These are phyloP conservation scores for Euplexia lucipara DNA, from an alignment of 2,888 invertebrate species.

Conservation along the genomic window DNA sequence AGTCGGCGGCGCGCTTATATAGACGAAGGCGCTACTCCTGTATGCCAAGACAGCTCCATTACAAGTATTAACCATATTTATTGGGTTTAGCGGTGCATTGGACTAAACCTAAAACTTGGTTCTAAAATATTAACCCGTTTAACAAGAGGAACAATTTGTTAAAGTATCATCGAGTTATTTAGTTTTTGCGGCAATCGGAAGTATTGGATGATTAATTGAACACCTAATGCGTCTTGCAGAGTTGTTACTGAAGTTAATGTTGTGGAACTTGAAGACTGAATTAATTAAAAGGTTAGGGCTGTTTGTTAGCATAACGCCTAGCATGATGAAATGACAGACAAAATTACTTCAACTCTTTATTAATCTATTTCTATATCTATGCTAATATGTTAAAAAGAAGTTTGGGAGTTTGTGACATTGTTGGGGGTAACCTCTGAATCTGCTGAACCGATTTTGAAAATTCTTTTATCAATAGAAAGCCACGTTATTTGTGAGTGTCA, in stretches of 20 bases:
- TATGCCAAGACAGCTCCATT: slow-evolving; percentile 49
- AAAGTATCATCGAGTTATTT: not conserved
- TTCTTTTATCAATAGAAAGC: too few species aligned
- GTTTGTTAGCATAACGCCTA: not conserved
- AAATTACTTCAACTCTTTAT: too few species aligned
- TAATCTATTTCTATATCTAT: too few species aligned
- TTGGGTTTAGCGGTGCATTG: slow-evolving; percentile 11
- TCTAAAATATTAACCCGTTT: not conserved
- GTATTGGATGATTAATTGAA: slow-evolving; percentile 28
- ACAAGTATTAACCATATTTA: slow-evolving; percentile 27
- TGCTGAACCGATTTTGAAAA: too few species aligned
- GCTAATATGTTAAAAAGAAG: too few species aligned
- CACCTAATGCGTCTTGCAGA: slow-evolving; percentile 16
- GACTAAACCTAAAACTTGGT: slow-evolving; percentile 10
- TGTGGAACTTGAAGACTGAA: slow-evolving; percentile 36
- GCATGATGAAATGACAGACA: too few species aligned
- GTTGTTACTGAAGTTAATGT: slow-evolving; percentile 33
- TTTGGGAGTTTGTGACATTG: too few species aligned
- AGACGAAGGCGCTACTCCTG: slow-evolving; percentile 52
- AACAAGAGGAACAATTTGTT: not conserved
- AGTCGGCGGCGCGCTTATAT: slow-evolving; percentile 54
- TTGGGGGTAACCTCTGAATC: too few species aligned
- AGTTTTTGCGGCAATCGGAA: slow-evolving; percentile 31
- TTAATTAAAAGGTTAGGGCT: slow-evolving; percentile 7
- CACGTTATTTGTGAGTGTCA: too few species aligned